These are phyloP conservation scores for Apeira syringaria DNA, from an alignment of 2,888 invertebrate species.

Conservation along the genomic window DNA sequence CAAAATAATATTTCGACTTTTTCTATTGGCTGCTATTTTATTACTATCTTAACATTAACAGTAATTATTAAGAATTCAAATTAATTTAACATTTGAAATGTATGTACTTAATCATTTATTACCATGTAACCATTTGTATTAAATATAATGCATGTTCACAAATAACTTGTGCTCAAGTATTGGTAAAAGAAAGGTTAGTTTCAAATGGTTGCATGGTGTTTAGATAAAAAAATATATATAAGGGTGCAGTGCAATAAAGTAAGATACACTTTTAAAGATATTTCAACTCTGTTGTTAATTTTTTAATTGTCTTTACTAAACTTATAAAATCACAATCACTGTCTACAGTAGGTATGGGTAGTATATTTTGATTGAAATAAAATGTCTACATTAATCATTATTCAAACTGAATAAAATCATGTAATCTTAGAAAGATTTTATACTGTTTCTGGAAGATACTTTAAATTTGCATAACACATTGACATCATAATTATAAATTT, in stretches of 20 bases:
- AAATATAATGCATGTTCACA: constrained; percentile 17
- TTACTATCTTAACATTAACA: constrained; percentile 49
- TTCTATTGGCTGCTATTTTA: constrained; percentile 71
- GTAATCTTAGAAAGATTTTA: too few species aligned
- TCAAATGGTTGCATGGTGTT: constrained; percentile 48
- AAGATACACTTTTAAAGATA: constrained; percentile 36
- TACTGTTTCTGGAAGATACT: too few species aligned
- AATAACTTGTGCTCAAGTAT: constrained; percentile 18
- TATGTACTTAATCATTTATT: constrained; percentile 30
- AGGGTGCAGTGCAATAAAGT: constrained; percentile 71
- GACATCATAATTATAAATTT: too few species aligned
- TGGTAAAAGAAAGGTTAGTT: constrained; percentile 14
- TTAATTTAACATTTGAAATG: constrained; percentile 34
- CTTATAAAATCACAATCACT: too few species aligned
- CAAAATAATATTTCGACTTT: constrained; percentile 51
- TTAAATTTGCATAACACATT: too few species aligned
- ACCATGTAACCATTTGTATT: constrained; percentile 30
- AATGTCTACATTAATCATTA: too few species aligned
- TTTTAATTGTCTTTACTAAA: constrained; percentile 1
- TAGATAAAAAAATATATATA: constrained; percentile 19
- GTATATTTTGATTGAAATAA: too few species aligned
- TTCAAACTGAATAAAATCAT: too few species aligned
- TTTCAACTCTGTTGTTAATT: constrained; percentile 29
- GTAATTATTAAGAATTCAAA: constrained; percentile 36
- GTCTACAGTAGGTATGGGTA: too few species aligned